phyloP scores from a whole-genome alignment of 2,113 vertebrate genomes.

The Coracopsis vasa region DNA sequence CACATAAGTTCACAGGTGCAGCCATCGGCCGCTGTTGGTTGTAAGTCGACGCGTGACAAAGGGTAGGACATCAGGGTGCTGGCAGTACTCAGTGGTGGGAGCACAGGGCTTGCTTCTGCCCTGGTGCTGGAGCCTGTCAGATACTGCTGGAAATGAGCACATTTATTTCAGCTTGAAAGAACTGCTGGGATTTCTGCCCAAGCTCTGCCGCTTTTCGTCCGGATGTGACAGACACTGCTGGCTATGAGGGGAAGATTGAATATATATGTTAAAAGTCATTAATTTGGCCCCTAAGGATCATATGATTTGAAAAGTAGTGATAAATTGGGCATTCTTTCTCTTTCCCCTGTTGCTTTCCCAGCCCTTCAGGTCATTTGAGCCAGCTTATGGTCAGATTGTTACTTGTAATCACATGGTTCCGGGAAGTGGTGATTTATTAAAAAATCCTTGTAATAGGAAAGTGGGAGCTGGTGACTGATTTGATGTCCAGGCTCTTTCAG shows the following conservation, averaged over 20 bases:
- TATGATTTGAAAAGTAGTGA: not conserved
- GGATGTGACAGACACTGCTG: not conserved
- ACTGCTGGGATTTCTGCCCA: not conserved
- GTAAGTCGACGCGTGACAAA: rapidly evolving
- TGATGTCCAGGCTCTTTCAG: not conserved
- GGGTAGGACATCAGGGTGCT: rapidly evolving
- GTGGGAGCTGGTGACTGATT: not conserved
- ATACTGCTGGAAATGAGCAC: not conserved
- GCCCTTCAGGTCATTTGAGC: not conserved
- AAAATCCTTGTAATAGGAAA: not conserved
- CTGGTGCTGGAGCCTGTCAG: not conserved
- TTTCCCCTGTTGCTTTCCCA: not conserved
- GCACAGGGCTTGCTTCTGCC: not conserved
- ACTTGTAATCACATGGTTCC: not conserved
- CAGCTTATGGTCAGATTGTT: not conserved
- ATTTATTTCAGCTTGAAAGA: not conserved
- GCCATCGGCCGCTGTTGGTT: rapidly evolving
- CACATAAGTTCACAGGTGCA: rapidly evolving
- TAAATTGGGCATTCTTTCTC: not conserved
- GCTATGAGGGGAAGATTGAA: not conserved
- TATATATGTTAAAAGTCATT: too few relatives aligned
- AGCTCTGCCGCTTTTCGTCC: not conserved
- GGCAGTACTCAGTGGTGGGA: not conserved
- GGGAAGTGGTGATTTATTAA: not conserved
- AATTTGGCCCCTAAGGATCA: too few relatives aligned